Evolutionary conservation across 1,140 invertebrate genomes (phyloP).

Genomic region (Drosophila hydei): DNA sequence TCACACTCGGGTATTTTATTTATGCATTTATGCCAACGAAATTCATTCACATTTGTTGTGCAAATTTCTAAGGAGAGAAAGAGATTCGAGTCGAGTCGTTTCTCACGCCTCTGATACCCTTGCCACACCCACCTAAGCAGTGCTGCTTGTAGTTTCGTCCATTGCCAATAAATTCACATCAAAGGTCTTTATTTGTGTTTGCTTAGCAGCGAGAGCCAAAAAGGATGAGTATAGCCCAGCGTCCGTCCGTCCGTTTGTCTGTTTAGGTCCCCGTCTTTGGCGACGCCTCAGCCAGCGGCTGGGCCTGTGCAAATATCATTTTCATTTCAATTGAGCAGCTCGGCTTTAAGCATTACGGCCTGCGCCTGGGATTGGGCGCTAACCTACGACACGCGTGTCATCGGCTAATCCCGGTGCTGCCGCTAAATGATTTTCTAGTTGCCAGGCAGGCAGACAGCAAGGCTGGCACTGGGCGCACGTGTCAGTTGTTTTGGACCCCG

Average conservation of each 20-base stretch:
- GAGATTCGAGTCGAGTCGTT: slow-evolving; percentile 21
- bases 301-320: slow-evolving; percentile 78
- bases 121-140: neutral
- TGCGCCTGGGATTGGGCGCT: slow-evolving; percentile 36
- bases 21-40: slow-evolving; percentile 69
- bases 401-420: slow-evolving; percentile 75
- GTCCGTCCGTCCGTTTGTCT: neutral
- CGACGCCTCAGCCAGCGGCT: slow-evolving; percentile 37
- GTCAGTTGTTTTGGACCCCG: slow-evolving; percentile 55
- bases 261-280: slow-evolving; percentile 1
- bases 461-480: slow-evolving; percentile 51
- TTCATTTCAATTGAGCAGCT: slow-evolving; percentile 78
- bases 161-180: slow-evolving; percentile 81
- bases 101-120: slow-evolving; percentile 60
- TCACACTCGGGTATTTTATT: slow-evolving; percentile 52
- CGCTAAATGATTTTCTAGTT: slow-evolving; percentile 71
- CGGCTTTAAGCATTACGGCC: slow-evolving; percentile 58
- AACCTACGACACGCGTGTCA: slow-evolving; percentile 76
- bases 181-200: slow-evolving; percentile 83
- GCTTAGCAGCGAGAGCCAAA: slow-evolving; percentile 74
- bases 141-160: slow-evolving; percentile 40
- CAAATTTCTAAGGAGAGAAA: slow-evolving; percentile 55
- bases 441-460: slow-evolving; percentile 50
- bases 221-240: slow-evolving; percentile 56
- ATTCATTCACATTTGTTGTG: slow-evolving; percentile 82